These are phyloP conservation scores for Aspiorhynchus laticeps DNA, from an alignment of 2,113 vertebrate species.

Conservation along the genomic window DNA sequence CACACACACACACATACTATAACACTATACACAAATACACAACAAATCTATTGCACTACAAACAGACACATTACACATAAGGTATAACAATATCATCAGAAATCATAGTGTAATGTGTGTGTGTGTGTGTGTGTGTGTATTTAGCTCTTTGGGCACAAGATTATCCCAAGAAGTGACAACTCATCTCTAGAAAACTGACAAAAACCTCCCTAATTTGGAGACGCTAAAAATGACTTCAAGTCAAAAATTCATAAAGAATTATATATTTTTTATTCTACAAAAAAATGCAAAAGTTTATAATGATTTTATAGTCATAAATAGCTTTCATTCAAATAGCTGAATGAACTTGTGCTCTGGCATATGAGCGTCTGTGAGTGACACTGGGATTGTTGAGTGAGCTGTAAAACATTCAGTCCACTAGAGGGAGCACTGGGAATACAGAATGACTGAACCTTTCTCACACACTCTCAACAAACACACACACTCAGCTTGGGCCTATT, in stretches of 20 bases:
- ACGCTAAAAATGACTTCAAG: neutral
- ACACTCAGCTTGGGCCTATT: neutral
- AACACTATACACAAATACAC: neutral
- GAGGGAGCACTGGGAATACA: slow-evolving; percentile 59
- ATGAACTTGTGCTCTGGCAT: neutral
- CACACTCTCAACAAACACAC: neutral
- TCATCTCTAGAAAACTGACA: neutral
- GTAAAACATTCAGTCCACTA: slow-evolving; percentile 49
- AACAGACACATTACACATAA: neutral
- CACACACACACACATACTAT: slow-evolving; percentile 42
- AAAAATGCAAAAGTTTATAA: neutral
- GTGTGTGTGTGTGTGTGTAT: neutral
- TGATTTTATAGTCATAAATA: neutral
- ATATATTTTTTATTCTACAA: neutral
- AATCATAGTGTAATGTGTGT: too few relatives aligned
- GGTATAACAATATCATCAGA: neutral
- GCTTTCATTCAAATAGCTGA: neutral
- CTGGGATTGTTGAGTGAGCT: neutral
- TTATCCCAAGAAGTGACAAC: neutral
- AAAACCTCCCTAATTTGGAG: neutral
- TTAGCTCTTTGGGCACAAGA: neutral
- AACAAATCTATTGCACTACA: neutral
- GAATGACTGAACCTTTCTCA: slow-evolving; percentile 31
- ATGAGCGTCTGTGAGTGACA: slow-evolving; percentile 1
- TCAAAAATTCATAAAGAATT: neutral